These are phyloP conservation scores for Antheraea assamensis DNA, from an alignment of 2,888 invertebrate species.

Conservation along the genomic window DNA sequence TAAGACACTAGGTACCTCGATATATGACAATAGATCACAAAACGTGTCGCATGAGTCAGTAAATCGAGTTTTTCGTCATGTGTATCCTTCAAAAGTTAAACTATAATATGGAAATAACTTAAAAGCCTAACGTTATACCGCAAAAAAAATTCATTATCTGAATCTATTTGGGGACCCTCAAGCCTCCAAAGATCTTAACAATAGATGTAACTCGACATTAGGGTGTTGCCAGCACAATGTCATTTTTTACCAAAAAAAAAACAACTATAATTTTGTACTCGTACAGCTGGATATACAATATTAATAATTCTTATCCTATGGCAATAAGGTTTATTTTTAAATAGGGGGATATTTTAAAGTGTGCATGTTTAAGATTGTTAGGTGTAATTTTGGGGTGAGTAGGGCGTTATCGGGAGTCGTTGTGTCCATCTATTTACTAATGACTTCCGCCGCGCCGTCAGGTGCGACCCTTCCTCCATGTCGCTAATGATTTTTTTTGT, in stretches of 20 bases:
- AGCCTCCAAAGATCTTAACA: constrained; percentile 65
- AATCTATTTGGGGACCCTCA: constrained; percentile 44
- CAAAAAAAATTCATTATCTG: constrained; percentile 49
- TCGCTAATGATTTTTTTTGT: constrained; percentile 55
- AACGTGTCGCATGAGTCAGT: too few relatives aligned
- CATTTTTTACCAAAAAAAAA: constrained; percentile 61
- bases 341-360: constrained; percentile 12
- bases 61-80: too few relatives aligned
- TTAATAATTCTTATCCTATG: constrained; percentile 27
- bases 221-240: constrained; percentile 69
- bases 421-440: constrained; percentile 81
- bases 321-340: constrained; percentile 22
- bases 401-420: constrained; percentile 71
- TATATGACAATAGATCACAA: too few relatives aligned
- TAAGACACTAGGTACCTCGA: too few relatives aligned
- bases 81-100: background rate
- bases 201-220: constrained; percentile 63
- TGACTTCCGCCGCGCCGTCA: constrained; percentile 81
- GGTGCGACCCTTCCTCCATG: constrained; percentile 65
- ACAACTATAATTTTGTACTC: constrained; percentile 40
- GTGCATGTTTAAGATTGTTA: constrained; percentile 37
- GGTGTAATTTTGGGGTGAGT: constrained; percentile 69
- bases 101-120: constrained; percentile 26
- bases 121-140: constrained; percentile 31
- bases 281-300: constrained; percentile 19